Evolutionary conservation across 2,113 vertebrate genomes (phyloP).

Genomic region (Tichodroma muraria): DNA sequence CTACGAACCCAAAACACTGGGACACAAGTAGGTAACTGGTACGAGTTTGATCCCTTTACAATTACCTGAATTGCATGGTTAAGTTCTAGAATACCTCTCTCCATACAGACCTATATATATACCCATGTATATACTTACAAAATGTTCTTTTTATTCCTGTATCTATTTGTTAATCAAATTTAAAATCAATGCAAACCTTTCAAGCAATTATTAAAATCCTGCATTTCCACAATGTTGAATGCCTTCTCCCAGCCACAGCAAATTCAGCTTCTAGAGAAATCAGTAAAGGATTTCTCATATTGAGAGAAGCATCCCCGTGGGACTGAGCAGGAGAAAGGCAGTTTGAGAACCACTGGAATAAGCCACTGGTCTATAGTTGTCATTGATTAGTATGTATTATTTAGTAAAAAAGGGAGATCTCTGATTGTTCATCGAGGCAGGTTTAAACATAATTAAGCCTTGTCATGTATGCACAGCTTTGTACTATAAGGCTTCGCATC

Average conservation of each 20-base stretch:
- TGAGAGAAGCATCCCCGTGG: neutral
- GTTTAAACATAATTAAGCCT: neutral
- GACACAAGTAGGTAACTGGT: neutral
- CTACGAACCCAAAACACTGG: neutral
- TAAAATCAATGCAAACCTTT: neutral
- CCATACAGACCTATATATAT: too few species aligned
- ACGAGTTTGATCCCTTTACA: neutral
- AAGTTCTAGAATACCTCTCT: neutral
- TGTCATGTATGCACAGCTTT: neutral
- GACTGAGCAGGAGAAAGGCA: neutral
- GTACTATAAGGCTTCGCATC: neutral
- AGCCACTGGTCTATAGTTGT: neutral
- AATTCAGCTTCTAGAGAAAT: neutral
- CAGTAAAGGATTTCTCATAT: accelerated
- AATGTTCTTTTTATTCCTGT: neutral
- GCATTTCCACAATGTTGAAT: neutral
- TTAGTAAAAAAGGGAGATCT: neutral
- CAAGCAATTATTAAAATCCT: neutral
- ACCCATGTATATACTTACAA: neutral
- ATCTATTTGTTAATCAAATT: neutral
- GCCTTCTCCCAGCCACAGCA: neutral
- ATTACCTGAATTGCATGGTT: neutral
- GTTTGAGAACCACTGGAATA: neutral
- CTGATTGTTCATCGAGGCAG: neutral
- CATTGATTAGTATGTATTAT: neutral